Evolutionary conservation across 2,113 vertebrate species (phyloP), one percentile per base, ranked within the genome.

Genomic region (Aramus guarauna): DNA sequence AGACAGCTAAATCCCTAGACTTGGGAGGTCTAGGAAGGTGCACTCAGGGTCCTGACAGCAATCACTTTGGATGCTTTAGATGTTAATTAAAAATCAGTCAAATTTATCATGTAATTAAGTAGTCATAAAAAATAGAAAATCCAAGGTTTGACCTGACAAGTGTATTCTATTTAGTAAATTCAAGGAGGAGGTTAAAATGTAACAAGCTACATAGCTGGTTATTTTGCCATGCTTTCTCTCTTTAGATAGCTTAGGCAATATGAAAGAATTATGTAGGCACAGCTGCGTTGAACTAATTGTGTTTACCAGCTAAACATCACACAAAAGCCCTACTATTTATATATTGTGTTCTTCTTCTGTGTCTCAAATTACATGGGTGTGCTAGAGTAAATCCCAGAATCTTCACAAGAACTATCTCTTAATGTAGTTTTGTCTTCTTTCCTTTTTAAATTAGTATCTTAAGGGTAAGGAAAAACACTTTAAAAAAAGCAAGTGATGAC

Each of bases 221-320:
- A 15, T 7, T 58, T 82, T 80, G 16, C 17, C 39, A 5, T 64
- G 22, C 10, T 89, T 71, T 67, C 24, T 34, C 30, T 85, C 30
- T n/a, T 77, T 23, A 69, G 16, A 29, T 0, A 6, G 13, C 0
- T 1, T 16, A 45, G 13, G 13, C 3, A 21, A 32, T 9, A 5
- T 12, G 14, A 68, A 27, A 9, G 39, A 55, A 76, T 67, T 20
- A n/a, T 9, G 13, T 47, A 58, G 6, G 13, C 24, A 52, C 26
- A 45, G 8, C 15, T 62, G 47, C 14, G 24, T 59, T 71, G 26
- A 90, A 15, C 14, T 82, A 53, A 39, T 27, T 23, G 8, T 47
- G 2, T 66, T 86, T 89, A 22, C n/a, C 27, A 68, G 36, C 1
- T 1, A 76, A 50, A 20, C 18, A 59, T 5, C 15, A 32, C n/a